These are phyloP conservation scores for Neopipo cinnamomea DNA, from an alignment of 2,113 vertebrate species.

Conservation along the genomic window DNA sequence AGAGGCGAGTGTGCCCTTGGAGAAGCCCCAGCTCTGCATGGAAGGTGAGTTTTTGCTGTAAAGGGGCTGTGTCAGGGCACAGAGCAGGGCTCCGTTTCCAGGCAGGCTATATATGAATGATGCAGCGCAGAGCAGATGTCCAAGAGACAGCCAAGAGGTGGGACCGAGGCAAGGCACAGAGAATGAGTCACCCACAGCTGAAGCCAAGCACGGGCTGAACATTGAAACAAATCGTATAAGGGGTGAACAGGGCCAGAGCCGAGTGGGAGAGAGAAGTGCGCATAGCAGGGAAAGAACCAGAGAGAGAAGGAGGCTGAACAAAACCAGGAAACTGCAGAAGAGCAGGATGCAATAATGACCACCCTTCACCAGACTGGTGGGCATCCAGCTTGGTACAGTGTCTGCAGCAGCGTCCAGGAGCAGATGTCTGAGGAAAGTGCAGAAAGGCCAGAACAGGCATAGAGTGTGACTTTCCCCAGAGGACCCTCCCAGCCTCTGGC, in stretches of 20 bases:
- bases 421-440: neutral
- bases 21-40: neutral
- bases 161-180: neutral
- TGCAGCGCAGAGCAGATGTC: slow-evolving; percentile 20
- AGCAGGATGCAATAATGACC: neutral
- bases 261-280: neutral
- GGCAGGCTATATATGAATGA: neutral
- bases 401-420: neutral
- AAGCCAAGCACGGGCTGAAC: slow-evolving; percentile 28
- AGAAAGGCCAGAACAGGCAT: neutral
- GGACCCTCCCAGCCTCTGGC: neutral
- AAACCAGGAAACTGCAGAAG: neutral
- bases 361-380: neutral
- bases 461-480: neutral
- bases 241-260: neutral
- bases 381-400: neutral
- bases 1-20: neutral
- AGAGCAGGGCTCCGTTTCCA: neutral
- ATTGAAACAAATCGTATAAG: neutral
- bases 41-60: neutral
- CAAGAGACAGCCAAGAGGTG: slow-evolving; percentile 30
- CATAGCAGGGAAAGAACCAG: neutral
- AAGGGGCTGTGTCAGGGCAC: neutral
- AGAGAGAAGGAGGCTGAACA: neutral
- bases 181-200: slow-evolving; percentile 21